These are phyloP conservation scores for Ips nitidus DNA, from an alignment of 1,140 invertebrate species.

Conservation along the genomic window DNA sequence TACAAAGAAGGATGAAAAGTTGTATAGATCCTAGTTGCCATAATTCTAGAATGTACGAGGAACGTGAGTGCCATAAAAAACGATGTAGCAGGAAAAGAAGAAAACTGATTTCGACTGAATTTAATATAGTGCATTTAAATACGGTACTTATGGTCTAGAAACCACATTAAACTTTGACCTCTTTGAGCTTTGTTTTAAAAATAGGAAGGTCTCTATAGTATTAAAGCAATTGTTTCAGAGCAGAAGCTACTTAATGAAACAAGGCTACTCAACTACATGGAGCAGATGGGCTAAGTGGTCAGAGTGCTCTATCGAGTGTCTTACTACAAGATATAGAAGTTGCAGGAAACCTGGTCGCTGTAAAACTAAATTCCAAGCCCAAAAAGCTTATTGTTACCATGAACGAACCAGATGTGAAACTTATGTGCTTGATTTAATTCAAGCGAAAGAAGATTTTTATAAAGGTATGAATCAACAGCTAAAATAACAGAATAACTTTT, in stretches of 20 bases:
- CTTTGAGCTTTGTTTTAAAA: not conserved
- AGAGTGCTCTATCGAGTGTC: slow-evolving; percentile 53
- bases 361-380: slow-evolving; percentile 66
- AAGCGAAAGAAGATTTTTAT: slow-evolving; percentile 12
- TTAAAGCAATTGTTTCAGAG: slow-evolving; percentile 34
- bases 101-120: slow-evolving; percentile 31
- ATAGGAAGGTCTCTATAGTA: not conserved
- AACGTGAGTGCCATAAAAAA: slow-evolving; percentile 43
- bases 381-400: slow-evolving; percentile 83
- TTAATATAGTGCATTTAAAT: slow-evolving; percentile 43
- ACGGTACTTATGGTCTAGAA: slow-evolving; percentile 32
- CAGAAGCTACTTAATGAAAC: slow-evolving; percentile 40
- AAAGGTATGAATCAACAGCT: not conserved
- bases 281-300: slow-evolving; percentile 56
- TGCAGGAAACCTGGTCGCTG: slow-evolving; percentile 76
- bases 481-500: slow-evolving; percentile 8
- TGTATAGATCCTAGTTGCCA: slow-evolving; percentile 42
- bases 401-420: slow-evolving; percentile 77
- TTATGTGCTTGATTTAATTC: slow-evolving; percentile 61
- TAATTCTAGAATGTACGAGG: slow-evolving; percentile 43
- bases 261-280: slow-evolving; percentile 43
- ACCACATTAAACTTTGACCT: not conserved
- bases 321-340: slow-evolving; percentile 58
- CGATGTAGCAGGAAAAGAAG: slow-evolving; percentile 43
- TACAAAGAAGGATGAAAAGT: slow-evolving; percentile 46